Evolutionary conservation across 2,888 invertebrate species (phyloP), one percentile per base, ranked within the genome.

Genomic region (Drosophila suboccidentalis): DNA sequence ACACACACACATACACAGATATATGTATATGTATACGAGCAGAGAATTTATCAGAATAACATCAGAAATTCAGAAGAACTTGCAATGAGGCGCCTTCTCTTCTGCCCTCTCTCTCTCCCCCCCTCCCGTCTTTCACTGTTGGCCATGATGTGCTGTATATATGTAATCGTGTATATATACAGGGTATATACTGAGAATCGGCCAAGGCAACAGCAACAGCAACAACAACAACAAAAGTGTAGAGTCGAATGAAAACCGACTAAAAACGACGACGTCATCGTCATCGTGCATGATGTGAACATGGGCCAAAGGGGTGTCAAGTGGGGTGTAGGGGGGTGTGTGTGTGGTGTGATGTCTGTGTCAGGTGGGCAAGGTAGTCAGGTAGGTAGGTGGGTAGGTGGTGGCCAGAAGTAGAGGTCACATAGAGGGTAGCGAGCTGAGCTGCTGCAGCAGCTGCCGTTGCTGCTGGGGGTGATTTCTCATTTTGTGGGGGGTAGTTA

Each of bases 31-130:
- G 47, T 19, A 44, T 43, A n/a, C n/a, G 13, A 38, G 39, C 43
- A 43, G 64, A 66, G 76, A 90, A 89, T 89, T 91, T 91, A 91
- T 91, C 91, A 91, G 88, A 90, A 82, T 80, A 91, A 89, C 90
- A 90, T 91, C 91, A 90, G 87, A 82, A 91, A 89, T 89, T 89
- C 90, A 90, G 89, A 90, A 77, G 85, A 90, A 89, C 79, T 73
- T 75, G 68, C 71, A 65, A 43, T 74, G 78, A 36, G 49, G 61
- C 49, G 32, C 1, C 50, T 50, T 10, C 50, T n/a, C 50, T n/a
- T 34, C 39, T 38, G 13, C 57, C 4, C 39, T 26, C 39, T 26
- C n/a, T n/a, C n/a, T n/a, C n/a, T n/a, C n/a, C 59, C 22, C 11
- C 17, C 10, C 17, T 4, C 22, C 22, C 4, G 22, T 36, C 8